A percentile compares a stretch with the other conserved stretches of the same genome.
Evolutionary conservation across 2,888 invertebrate species (phyloP).

Genomic region (Sicus ferrugineus): DNA sequence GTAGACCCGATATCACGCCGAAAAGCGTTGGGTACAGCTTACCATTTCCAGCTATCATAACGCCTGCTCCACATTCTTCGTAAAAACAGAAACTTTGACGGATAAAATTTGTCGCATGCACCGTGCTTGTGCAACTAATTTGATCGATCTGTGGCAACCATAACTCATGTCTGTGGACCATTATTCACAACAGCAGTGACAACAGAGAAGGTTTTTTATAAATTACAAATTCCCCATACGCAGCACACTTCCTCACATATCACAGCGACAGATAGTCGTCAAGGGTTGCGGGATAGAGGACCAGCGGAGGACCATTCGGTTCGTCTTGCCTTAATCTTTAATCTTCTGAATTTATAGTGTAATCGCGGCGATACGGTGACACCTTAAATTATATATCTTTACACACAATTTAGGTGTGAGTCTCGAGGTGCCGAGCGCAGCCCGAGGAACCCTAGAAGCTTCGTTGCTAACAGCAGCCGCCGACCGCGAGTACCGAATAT

Average conservation of each 20-base stretch:
- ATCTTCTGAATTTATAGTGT: conserved; percentile 36
- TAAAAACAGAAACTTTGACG: neutral
- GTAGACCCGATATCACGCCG: neutral
- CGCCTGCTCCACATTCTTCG: conserved; percentile 8
- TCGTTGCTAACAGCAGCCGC: too few species aligned
- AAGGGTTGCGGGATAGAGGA: too few species aligned
- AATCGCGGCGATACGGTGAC: conserved; percentile 36
- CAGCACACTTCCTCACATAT: neutral
- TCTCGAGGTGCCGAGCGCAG: neutral
- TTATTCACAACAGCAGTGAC: neutral
- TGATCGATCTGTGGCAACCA: neutral
- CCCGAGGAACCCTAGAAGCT: neutral
- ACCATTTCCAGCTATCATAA: neutral
- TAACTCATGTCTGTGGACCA: conserved; percentile 15
- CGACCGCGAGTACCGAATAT: too few species aligned
- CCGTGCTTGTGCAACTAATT: neutral
- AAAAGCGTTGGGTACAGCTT: neutral
- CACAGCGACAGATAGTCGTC: too few species aligned
- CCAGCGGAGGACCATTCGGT: too few species aligned
- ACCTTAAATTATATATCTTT: conserved; percentile 18
- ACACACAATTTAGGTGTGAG: neutral
- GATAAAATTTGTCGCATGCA: conserved; percentile 2
- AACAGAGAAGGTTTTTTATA: neutral
- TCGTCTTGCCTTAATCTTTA: conserved; percentile 24
- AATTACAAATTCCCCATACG: neutral